Evolutionary conservation across 1,140 invertebrate genomes (phyloP), one percentile per base, ranked within the genome.

Genomic region (Cephus cinctus): DNA sequence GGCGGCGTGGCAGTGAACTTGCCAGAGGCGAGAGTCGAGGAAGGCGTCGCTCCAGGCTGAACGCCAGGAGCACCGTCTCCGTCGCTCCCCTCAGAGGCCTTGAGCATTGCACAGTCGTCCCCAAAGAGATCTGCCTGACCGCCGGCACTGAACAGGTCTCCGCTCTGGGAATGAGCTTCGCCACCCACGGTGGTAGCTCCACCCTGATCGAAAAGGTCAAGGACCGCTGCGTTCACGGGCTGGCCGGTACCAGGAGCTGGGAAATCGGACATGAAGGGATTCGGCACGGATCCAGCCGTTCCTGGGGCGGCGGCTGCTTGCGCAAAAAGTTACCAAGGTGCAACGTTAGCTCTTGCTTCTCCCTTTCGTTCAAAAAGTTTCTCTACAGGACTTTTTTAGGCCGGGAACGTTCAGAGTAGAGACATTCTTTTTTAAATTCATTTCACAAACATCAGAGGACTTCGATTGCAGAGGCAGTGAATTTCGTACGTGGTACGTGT

Each of bases 241-340:
- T 65, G 57, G 35, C 49, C 21, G 22, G 49, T 35, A 68, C 58
- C 52, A 60, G 72, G 52, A 67, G 70, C 63, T 43, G 61, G 64
- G 66, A 71, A 73, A 75, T 80, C 79, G 50, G 75, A 71, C 55
- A 79, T 76, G 59, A 81, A 81, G 30, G 79, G 78, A 72, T 80
- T 81, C 52, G 74, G 77, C 63, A 77, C 73, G 58, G 66, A 70
- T 73, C 78, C 79, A 75, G 76, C 62, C 54, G 66, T 60, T 73
- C 81, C 81, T 69, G 67, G 58, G 59, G 63, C 72, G 74, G 83
- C 82, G 82, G 84, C 83, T 85, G 84, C 83, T 85, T 86, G 83
- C 81, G 75, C 74, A 81, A 69, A 78, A 78, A 74, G 63, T 16
- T 16, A 22, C 22, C 30, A 36, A 39, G 16, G 43, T 39, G 44